phyloP scores from a whole-genome alignment of 2,888 invertebrate species.

The Cheiracanthium punctorium region DNA sequence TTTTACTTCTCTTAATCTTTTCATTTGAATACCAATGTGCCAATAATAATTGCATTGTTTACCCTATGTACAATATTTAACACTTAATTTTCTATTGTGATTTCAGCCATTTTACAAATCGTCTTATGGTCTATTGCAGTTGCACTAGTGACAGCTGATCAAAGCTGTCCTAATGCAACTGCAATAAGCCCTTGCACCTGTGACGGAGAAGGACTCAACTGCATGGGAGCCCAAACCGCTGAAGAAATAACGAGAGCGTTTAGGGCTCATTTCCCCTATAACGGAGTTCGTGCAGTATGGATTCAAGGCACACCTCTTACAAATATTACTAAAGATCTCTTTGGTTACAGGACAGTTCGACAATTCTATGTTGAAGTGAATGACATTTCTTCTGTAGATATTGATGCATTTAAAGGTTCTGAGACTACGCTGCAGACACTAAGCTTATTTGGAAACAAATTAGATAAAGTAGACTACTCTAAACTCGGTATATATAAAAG shows the following conservation, averaged over 20 bases:
- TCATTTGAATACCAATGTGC: too few species aligned
- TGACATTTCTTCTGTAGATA: constrained; percentile 34
- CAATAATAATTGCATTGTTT: too few species aligned
- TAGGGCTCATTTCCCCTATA: constrained; percentile 53
- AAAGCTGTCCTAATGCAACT: constrained; percentile 48
- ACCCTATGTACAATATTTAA: too few species aligned
- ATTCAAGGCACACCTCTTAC: constrained; percentile 64
- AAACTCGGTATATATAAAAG: constrained; percentile 5
- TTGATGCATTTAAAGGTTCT: constrained; percentile 39
- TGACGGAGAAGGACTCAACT: constrained; percentile 67
- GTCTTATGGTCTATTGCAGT: neutral
- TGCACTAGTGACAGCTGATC: constrained; percentile 22
- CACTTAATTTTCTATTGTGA: neutral
- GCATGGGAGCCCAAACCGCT: constrained; percentile 44
- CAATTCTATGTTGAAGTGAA: constrained; percentile 62
- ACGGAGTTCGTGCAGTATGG: constrained; percentile 53
- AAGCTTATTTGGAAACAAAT: constrained; percentile 64
- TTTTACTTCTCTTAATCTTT: too few species aligned
- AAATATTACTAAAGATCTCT: constrained; percentile 39
- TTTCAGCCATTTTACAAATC: constrained; percentile 21
- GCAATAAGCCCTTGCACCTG: constrained; percentile 63
- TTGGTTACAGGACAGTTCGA: constrained; percentile 43
- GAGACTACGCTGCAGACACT: constrained; percentile 18
- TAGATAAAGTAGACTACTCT: constrained; percentile 20
- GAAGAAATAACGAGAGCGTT: constrained; percentile 46